Evolutionary conservation across 2,888 invertebrate species (phyloP).

Genomic region (Pristionchus entomophagus): DNA sequence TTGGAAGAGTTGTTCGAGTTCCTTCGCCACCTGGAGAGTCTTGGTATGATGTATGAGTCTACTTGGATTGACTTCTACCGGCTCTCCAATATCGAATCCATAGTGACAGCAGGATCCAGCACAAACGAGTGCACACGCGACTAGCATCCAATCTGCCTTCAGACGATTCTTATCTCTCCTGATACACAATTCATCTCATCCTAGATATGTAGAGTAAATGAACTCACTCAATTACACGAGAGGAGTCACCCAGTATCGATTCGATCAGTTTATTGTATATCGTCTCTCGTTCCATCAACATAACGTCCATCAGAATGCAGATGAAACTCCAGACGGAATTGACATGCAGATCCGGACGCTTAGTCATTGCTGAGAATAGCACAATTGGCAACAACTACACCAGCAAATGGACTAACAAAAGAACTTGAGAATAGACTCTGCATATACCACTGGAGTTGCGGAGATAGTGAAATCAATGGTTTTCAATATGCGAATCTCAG

Average conservation of each 20-base stretch:
- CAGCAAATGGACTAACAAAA: not conserved
- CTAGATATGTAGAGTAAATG: not conserved
- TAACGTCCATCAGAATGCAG: constrained; percentile 35
- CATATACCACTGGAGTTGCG: constrained; percentile 35
- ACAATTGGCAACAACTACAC: not conserved
- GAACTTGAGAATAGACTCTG: constrained; percentile 40
- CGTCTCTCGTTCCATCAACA: constrained; percentile 31
- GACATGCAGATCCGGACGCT: not conserved
- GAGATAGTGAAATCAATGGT: constrained; percentile 5
- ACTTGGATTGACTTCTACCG: not conserved
- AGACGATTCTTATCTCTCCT: constrained; percentile 24
- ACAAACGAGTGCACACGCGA: not conserved
- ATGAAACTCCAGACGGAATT: constrained; percentile 38
- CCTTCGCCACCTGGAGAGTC: not conserved
- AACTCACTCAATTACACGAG: not conserved
- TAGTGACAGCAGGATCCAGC: constrained; percentile 42
- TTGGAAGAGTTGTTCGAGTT: not conserved
- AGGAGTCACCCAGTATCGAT: not conserved
- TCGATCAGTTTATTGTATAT: not conserved
- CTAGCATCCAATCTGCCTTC: constrained; percentile 21
- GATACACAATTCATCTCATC: not conserved
- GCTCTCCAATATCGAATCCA: constrained; percentile 42
- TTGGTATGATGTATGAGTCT: not conserved
- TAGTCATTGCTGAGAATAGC: not conserved
- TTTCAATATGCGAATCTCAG: constrained; percentile 41